These are phyloP conservation scores for Bilobella aurantiaca DNA, from an alignment of 1,140 invertebrate species.

Conservation along the genomic window DNA sequence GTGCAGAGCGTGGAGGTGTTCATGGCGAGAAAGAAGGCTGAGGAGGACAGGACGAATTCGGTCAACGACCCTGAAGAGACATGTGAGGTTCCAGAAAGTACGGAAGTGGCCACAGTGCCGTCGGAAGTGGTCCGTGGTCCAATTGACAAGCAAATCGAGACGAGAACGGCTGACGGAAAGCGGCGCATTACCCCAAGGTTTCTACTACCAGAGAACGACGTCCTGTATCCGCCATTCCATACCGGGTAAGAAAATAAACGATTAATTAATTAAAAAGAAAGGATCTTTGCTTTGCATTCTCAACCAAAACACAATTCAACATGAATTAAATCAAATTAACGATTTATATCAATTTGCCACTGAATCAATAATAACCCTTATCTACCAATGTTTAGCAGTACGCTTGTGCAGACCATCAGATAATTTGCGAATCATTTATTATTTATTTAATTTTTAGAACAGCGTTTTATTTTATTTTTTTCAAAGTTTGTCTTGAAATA, in stretches of 20 bases:
- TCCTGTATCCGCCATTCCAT: not conserved
- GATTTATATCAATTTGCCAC: no score
- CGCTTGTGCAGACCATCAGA: no score
- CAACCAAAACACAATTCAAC: no score
- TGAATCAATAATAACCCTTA: no score
- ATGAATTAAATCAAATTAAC: no score
- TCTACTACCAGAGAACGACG: slow-evolving; percentile 50
- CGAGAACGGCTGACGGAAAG: slow-evolving; percentile 81
- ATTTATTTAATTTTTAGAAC: no score
- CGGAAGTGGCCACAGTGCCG: not conserved
- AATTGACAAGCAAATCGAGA: slow-evolving; percentile 90
- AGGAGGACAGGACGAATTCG: not conserved
- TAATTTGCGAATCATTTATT: no score
- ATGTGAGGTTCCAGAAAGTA: no score
- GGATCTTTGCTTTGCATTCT: not conserved
- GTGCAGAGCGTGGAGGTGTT: slow-evolving; percentile 28
- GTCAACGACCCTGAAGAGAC: not conserved
- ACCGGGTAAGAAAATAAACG: not conserved
- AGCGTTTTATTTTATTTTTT: no score
- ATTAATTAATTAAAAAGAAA: not conserved
- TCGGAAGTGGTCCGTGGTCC: slow-evolving; percentile 46
- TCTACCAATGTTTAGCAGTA: no score
- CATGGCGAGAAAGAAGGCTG: slow-evolving; percentile 20
- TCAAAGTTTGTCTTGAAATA: no score
- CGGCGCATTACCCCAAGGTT: slow-evolving; percentile 92